Base-by-base conservation (phyloP, 2,113 vertebrate genomes). In the Megaceryle torquata region DNA sequence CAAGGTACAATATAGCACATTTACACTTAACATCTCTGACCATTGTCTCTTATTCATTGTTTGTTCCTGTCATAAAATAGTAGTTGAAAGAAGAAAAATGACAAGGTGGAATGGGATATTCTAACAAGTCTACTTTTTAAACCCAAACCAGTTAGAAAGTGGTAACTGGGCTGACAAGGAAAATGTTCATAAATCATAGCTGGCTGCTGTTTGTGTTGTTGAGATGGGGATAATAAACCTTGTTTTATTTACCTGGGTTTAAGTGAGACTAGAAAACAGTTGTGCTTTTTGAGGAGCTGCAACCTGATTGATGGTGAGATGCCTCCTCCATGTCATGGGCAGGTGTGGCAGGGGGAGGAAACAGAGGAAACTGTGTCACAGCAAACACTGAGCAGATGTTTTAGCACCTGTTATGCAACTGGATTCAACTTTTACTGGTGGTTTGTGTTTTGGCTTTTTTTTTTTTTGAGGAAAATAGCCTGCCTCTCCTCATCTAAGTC, bases 311-410 rank as follows among this genome's bases (percentile, higher is more conserved):
- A 35, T 13, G 8, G 43, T 35, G 35, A 64, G 51, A 15, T 92
- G 31, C 31, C 33, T 43, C 20, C 10, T 81, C 46, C 9, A 2
- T 75, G 77, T 60, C 60, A 15, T 10, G 15, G 68, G 51, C 76
- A 37, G 68, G 29, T 68, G 60, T 77, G 71, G 29, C 56, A 83
- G 37, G 50, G 41, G 46, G 13, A 39, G 43, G 25, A 81, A 94
- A 72, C n/a, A 11, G 46, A 65, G 69, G 57, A 65, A 82, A 51
- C 14, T 28, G 13, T 84, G 44, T 68, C 1, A 7, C 16, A 50
- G 35, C 63, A 77, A 37, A 70, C 25, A 29, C 8, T 10, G 35
- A 96, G 80, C 90, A 92, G 95, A 92, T 96, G 91, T 93, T 95
- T 44, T 28, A 21, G 35, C 93, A 48, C 59, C 33, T 35, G 10